Percentiles rank a stretch among this genome's conserved stretches.
phyloP scores from a whole-genome alignment of 2,113 vertebrate species.

The Promerops cafer region DNA sequence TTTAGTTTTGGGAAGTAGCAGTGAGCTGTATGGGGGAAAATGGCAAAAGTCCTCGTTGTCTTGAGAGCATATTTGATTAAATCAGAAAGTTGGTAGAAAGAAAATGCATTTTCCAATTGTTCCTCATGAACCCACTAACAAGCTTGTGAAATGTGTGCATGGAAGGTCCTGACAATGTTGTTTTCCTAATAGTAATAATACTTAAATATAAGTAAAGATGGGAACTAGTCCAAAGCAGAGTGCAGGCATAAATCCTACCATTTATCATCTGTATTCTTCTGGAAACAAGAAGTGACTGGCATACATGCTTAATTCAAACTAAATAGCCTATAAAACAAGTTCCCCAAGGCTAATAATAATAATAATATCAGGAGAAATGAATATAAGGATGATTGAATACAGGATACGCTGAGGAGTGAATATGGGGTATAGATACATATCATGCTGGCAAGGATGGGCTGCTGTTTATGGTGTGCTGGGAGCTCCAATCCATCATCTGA shows the following conservation, averaged over 20 bases:
- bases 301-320: constrained; percentile 71
- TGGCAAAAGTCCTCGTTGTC: background rate
- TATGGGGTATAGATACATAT: constrained; percentile 37
- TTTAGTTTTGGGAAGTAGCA: background rate
- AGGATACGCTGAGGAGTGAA: constrained; percentile 50
- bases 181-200: background rate
- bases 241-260: background rate
- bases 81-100: background rate
- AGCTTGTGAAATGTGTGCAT: background rate
- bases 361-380: constrained; percentile 71
- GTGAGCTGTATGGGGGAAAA: background rate
- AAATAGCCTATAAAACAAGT: constrained; percentile 70
- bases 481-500: constrained; percentile 64
- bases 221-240: background rate
- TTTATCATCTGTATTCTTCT: constrained; percentile 52
- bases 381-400: constrained; percentile 70
- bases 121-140: background rate
- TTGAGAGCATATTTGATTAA: background rate
- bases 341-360: constrained; percentile 63
- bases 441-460: background rate
- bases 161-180: background rate
- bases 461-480: background rate
- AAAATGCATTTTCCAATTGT: background rate
- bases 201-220: background rate
- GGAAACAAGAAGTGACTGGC: constrained; percentile 45